Percentiles rank a stretch among this genome's conserved stretches.
phyloP scores from a whole-genome alignment of 1,140 invertebrate species.

The Prorops nasuta region DNA sequence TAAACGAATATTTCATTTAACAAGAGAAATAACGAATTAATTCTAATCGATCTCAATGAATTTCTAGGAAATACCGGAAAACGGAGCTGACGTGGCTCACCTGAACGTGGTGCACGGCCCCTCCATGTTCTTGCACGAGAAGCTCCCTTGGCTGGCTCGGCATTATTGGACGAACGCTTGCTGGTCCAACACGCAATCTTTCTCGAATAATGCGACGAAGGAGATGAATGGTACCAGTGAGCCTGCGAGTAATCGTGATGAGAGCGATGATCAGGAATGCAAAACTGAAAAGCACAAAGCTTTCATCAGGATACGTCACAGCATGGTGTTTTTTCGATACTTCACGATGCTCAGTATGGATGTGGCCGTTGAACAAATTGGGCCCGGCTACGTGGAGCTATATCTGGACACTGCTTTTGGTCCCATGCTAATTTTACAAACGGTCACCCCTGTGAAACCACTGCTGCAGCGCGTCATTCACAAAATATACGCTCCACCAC shows the following conservation, averaged over 20 bases:
- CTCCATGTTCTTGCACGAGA: conserved; percentile 59
- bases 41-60: background rate
- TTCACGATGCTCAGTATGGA: conserved; percentile 57
- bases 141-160: conserved; percentile 17
- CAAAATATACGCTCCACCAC: conserved; percentile 65
- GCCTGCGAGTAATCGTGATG: conserved; percentile 2
- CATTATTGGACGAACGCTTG: conserved; percentile 43
- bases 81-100: conserved; percentile 84
- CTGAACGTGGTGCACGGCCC: conserved; percentile 72
- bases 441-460: conserved; percentile 77
- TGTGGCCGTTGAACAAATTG: conserved; percentile 69
- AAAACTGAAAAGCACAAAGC: conserved; percentile 60
- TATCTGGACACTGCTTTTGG: conserved; percentile 63
- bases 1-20: too few relatives aligned
- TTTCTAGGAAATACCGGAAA: conserved; percentile 84
- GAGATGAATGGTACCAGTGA: background rate
- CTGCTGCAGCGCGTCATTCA: conserved; percentile 78
- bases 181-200: conserved; percentile 28
- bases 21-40: too few relatives aligned
- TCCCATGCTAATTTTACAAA: conserved; percentile 70
- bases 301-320: conserved; percentile 60
- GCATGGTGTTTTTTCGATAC: conserved; percentile 58
- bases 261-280: background rate
- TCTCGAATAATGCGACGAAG: background rate
- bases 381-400: conserved; percentile 77